Conservation (phyloP, 2,888 invertebrate species). For the Lydus trimaculatus region DNA sequence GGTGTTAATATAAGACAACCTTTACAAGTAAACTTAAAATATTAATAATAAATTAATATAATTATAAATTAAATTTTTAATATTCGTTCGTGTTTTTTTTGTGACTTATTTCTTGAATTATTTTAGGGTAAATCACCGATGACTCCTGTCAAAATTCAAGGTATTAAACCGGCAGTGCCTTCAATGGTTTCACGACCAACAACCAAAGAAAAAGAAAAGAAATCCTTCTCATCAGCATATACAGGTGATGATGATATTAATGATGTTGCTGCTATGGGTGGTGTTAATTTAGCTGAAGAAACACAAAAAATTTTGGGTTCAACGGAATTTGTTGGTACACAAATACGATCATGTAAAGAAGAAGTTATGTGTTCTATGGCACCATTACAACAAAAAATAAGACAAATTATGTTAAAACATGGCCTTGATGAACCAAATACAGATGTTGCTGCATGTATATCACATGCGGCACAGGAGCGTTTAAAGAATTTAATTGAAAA, state of each 20-base stretch:
- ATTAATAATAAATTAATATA: neutral
- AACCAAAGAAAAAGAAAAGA: slow-evolving; percentile 77
- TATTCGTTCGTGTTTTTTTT: neutral
- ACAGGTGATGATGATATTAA: slow-evolving; percentile 90
- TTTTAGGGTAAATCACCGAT: slow-evolving; percentile 52
- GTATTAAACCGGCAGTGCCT: slow-evolving; percentile 66
- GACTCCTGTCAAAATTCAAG: slow-evolving; percentile 56
- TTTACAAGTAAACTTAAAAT: slow-evolving; percentile 45
- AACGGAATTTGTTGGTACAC: slow-evolving; percentile 79
- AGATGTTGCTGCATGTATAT: slow-evolving; percentile 89
- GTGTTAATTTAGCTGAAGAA: slow-evolving; percentile 96
- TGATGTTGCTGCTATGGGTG: slow-evolving; percentile 99
- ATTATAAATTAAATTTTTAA: neutral
- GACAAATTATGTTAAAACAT: slow-evolving; percentile 75
- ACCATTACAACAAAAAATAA: slow-evolving; percentile 79
- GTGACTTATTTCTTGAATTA: neutral
- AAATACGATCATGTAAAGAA: slow-evolving; percentile 89
- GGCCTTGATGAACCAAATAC: slow-evolving; percentile 84
- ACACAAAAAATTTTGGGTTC: slow-evolving; percentile 91
- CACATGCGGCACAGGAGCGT: slow-evolving; percentile 94
- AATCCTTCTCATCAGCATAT: slow-evolving; percentile 63
- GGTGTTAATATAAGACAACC: slow-evolving; percentile 50
- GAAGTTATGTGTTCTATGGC: slow-evolving; percentile 84
- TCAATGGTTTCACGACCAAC: slow-evolving; percentile 65
- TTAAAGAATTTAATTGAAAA: slow-evolving; percentile 91